Base-by-base conservation (phyloP, 2,888 invertebrate species). In the Diarsia rubi region DNA sequence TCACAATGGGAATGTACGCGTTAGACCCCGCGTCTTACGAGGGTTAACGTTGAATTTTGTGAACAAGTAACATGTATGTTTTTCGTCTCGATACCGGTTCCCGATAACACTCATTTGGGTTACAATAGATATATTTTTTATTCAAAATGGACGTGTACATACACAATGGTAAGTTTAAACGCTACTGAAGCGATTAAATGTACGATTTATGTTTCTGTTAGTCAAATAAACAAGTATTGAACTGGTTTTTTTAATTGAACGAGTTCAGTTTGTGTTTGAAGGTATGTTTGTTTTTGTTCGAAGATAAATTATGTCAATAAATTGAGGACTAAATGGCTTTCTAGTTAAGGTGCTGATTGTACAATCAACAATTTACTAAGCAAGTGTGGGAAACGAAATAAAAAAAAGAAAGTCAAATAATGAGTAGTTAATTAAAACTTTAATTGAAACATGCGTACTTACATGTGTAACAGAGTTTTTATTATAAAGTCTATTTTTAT, bases 41-140 rank as follows among this genome's bases (percentile, higher is more conserved):
- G 87, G 87, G 90, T 91, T 88, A 88, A 90, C 85, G 73, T 88
- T 78, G 84, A 81, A 85, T 87, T 80, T 89, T 86, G 86, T 84
- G 88, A 89, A 90, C 91, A 89, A 89, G 91, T 93, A 91, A 91
- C 91, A 91, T 91, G 92, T 92, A 91, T 93, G 88, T 92, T 90
- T 91, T 90, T 89, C 88, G 88, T 86, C 85, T 86, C 83, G 82
- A 89, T 90, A 91, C 92, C 88, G 88, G 92, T 92, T 89, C 77
- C 80, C 78, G 86, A 88, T 85, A 87, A 85, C 79, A 88, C 88
- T 88, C 88, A 88, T 91, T 91, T 87, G 88, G 83, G 85, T 88
- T 85, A 92, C 92, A 92, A 92, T 89, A 88, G 86, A 75, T 77
- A 85, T 88, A 87, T 88, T 89, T 87, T 88, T 87, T 89, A 87